Evolutionary conservation across 2,113 vertebrate genomes (phyloP).

Genomic region (Tinamus guttatus): DNA sequence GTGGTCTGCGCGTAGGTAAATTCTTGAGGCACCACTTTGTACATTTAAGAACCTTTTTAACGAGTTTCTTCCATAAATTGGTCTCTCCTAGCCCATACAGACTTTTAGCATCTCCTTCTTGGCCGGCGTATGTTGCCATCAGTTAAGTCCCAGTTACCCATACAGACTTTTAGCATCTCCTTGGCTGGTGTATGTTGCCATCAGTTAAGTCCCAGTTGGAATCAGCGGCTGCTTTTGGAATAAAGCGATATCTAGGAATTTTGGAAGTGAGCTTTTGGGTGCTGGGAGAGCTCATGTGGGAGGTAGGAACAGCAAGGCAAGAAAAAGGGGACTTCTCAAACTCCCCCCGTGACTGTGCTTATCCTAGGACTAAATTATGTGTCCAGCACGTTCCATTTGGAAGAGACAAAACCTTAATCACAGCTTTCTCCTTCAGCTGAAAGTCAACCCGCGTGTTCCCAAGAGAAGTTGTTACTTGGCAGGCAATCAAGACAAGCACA

Average conservation of each 20-base stretch:
- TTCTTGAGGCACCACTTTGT: not conserved
- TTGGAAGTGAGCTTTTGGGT: not conserved
- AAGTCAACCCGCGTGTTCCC: not conserved
- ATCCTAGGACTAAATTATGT: not conserved
- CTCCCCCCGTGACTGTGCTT: fast-evolving
- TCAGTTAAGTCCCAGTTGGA: not conserved
- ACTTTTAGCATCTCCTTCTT: not conserved
- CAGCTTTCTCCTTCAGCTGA: not conserved
- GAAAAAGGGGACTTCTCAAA: not conserved
- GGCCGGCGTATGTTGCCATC: not conserved
- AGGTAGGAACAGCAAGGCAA: not conserved
- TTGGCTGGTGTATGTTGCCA: not conserved
- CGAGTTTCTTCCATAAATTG: not conserved
- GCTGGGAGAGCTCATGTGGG: not conserved
- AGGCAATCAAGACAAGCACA: not conserved
- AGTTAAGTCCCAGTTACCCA: not conserved
- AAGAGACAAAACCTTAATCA: not conserved
- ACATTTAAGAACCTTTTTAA: not conserved
- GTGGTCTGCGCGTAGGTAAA: too few species aligned
- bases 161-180: fast-evolving
- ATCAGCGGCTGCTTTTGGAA: not conserved
- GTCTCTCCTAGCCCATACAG: not conserved
- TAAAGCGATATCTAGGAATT: not conserved
- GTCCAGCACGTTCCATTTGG: not conserved
- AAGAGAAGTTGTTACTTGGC: not conserved